Base-by-base conservation (phyloP, 2,888 invertebrate genomes). In the Antheraea assamensis region DNA sequence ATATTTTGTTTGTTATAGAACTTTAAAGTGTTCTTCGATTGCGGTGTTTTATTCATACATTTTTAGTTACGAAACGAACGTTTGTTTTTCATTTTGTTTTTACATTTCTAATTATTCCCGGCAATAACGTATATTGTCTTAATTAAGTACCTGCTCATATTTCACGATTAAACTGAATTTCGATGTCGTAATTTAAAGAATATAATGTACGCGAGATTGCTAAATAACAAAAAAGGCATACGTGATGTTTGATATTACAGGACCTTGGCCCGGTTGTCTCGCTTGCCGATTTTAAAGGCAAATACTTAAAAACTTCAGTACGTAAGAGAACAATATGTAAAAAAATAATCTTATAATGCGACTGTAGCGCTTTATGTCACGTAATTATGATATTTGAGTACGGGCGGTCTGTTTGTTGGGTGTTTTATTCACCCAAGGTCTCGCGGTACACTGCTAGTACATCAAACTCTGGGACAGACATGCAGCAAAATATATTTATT, bases 201-300 rank as follows among this genome's bases (percentile, higher is more conserved):
- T 55, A 55, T 35, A 35, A 35, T 35, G 19, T 55, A 55, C 19
- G 24, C 7, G 64, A 1, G 21, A 68, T 68, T 35, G 35, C 66
- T 35, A 35, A 68, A 68, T 24, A 31, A 68, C 35, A 68, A 68
- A 68, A 68, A 73, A 72, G 0, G 70, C 70, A 73, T 58, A 73
- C 73, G 68, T 70, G 70, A 73, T 73, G 70, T 27, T 61, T 55
- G 71, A 74, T 68, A 74, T 71, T 66, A 61, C 35, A 19, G 4
- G 27, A 71, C 71, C 74, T 74, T 74, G 74, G 71, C 74, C 74
- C 66, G 30, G 30, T 71, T 74, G 31, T 71, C 55, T 74, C 74
- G 66, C 71, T 74, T 71, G 35, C 52, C 71, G 74, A 71, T 71
- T 71, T 71, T n/a, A 70, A 70, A 73, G 70, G 70, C 35, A 68